Percentiles rank a stretch among this genome's conserved stretches.
Evolutionary conservation across 1,140 invertebrate species (phyloP).

Genomic region (Prorops nasuta): DNA sequence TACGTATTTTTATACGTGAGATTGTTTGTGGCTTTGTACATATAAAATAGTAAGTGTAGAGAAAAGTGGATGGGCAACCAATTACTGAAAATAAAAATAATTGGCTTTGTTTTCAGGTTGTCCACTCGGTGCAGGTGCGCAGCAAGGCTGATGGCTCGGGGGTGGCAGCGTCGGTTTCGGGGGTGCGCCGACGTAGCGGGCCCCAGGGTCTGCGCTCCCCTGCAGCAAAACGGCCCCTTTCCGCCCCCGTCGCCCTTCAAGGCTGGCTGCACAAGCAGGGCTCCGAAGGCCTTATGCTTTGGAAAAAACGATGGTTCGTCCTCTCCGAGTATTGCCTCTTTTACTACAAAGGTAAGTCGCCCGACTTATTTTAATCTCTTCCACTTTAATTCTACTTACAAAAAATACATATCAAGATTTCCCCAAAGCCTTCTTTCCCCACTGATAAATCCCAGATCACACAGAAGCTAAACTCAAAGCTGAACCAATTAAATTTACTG

Average conservation of each 20-base stretch:
- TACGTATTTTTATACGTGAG: no score
- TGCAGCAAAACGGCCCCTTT: slow-evolving; percentile 72
- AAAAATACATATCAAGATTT: no score
- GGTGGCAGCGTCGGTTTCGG: slow-evolving; percentile 57
- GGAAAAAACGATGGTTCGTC: slow-evolving; percentile 95
- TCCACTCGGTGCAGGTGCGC: slow-evolving; percentile 43
- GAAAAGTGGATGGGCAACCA: no score
- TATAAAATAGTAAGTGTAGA: no score
- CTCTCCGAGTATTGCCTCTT: slow-evolving; percentile 91
- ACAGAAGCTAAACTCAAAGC: no score
- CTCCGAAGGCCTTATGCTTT: slow-evolving; percentile 85
- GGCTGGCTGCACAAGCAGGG: slow-evolving; percentile 93
- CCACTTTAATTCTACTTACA: no score
- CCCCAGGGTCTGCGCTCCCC: slow-evolving; percentile 68
- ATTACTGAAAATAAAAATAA: no score
- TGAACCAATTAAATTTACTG: no score
- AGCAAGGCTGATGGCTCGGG: slow-evolving; percentile 49
- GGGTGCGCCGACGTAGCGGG: slow-evolving; percentile 65
- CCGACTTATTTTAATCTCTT: not conserved
- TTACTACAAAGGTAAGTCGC: slow-evolving; percentile 85
- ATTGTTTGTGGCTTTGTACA: no score
- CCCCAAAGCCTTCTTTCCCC: not conserved
- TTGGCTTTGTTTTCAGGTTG: no score
- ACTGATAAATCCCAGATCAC: no score
- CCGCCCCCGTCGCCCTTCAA: slow-evolving; percentile 79